Evolutionary conservation across 2,888 invertebrate genomes (phyloP), one percentile per base, ranked within the genome.

Genomic region (Helobdella robusta): DNA sequence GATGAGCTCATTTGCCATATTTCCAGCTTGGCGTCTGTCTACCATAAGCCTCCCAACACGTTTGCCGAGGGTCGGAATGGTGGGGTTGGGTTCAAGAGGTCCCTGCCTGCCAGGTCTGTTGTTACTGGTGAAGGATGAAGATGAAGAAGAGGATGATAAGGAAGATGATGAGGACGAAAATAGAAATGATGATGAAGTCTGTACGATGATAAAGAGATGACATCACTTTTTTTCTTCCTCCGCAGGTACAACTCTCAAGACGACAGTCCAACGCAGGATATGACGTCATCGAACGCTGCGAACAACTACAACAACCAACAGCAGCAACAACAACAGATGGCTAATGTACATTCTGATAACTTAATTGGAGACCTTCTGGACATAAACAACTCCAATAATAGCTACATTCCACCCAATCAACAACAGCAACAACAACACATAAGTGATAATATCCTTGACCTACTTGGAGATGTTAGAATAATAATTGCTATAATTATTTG

Each of bases 1-100:
- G 97, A 98, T 79, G 98, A 99, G 81, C 85, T 99, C 65, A 95
- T 97, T 76, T 97, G 97, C 78, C 97, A 98, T 81, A 97, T 98
- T 76, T 93, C 94, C 68, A 92, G 92, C 52, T 84, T 98, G 72
- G 98, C 98, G 0, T 92, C 95, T 52, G 97, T 98, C 15, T 99
- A 98, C 78, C 98, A 99, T 78, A 98, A 98, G 79, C 98, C 98
- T 28, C 98, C 98, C 0, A 91, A 90, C 15, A 93, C 97, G 0
- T 99, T 98, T 79, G 94, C 98, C 5, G 98, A 98, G 82, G 94
- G 77, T 18, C 69, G 74, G 5, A 73, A 73, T 23, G 68, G 65
- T 11, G 52, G 25, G 94, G 11, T 25, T 50, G 50, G 18, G 20
- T 50, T 20, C 50, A 50, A 46, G 35, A 61, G n/a, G 36, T 15